Percentiles rank a stretch among this genome's conserved stretches.
Evolutionary conservation across 2,888 invertebrate genomes (phyloP).

Genomic region (Oscheius sp.): DNA sequence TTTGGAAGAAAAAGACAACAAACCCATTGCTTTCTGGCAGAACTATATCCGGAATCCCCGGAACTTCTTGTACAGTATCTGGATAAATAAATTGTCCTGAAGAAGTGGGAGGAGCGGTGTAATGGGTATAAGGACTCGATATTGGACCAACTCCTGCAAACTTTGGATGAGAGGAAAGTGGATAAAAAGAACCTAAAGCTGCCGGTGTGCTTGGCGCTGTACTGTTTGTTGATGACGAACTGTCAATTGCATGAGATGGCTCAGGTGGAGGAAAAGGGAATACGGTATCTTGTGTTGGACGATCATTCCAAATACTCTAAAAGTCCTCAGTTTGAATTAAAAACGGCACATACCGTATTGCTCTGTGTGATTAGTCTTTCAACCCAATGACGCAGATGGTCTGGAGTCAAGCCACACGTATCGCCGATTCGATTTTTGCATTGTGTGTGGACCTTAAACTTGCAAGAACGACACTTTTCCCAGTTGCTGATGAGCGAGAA

Average conservation of each 20-base stretch:
- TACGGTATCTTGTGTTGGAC: constrained; percentile 53
- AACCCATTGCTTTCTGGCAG: constrained; percentile 24
- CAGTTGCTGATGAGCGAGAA: constrained; percentile 64
- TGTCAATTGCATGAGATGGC: constrained; percentile 49
- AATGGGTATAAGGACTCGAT: constrained; percentile 36
- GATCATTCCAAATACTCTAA: constrained; percentile 57
- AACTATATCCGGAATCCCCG: constrained; percentile 46
- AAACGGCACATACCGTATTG: constrained; percentile 44
- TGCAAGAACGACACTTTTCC: constrained; percentile 66
- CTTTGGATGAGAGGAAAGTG: not conserved
- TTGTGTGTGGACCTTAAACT: constrained; percentile 64
- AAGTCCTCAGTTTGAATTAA: not conserved
- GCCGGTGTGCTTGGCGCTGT: constrained; percentile 66
- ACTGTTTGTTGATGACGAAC: constrained; percentile 66
- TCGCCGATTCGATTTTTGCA: constrained; percentile 67
- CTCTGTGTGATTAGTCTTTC: constrained; percentile 55
- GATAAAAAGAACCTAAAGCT: constrained; percentile 42
- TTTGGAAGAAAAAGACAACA: not conserved
- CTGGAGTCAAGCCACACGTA: constrained; percentile 67
- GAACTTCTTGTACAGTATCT: constrained; percentile 49
- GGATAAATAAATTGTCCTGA: constrained; percentile 53
- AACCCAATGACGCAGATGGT: constrained; percentile 62
- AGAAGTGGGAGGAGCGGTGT: constrained; percentile 43
- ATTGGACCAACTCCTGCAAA: constrained; percentile 21
- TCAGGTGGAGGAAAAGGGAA: constrained; percentile 58